Base-by-base conservation (phyloP, 2,113 vertebrate species). In the Ancistrus triradiatus region DNA sequence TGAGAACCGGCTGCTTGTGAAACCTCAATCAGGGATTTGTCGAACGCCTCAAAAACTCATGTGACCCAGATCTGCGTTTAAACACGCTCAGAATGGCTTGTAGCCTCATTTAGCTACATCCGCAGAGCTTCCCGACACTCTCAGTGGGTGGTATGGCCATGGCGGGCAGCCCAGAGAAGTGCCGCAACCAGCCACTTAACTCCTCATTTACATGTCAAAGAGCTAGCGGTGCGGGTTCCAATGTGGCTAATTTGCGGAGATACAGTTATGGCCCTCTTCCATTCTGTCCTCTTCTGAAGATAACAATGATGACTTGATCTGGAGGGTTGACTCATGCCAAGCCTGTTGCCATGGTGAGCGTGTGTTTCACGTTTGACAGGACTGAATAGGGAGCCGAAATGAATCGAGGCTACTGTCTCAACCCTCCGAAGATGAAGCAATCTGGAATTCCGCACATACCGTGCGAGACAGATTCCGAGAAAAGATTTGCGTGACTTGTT, bases 191-290 rank as follows among this genome's bases (percentile, higher is more conserved):
- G 76, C 69, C 83, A 78, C 86, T 86, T 80, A 75, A 78, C 83
- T 80, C 76, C 82, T 86, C 80, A 87, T 89, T 86, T 85, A 71
- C 85, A 86, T 89, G 80, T 87, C 79, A 89, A 88, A 86, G 84
- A 65, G 46, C 18, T 68, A 53, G 68, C 70, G 76, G 71, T 75
- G 73, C 66, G 59, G 68, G 75, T 74, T 76, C 85, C 84, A 85
- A 80, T 85, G 83, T 78, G 72, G 78, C 78, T 83, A 88, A 87
- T 86, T 87, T 88, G 83, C 57, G 62, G 83, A 74, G 80, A 85
- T 86, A 82, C 85, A 89, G 85, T 89, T 85, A 85, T 80, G 80
- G 82, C 72, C 68, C 35, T 77, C 77, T 77, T 75, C 73, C 79
- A 75, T 83, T 80, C 80, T 78, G 74, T 74, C 75, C 75, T 72